These are phyloP conservation scores for Galendromus occidentalis DNA, from an alignment of 1,140 invertebrate species.

Conservation along the genomic window DNA sequence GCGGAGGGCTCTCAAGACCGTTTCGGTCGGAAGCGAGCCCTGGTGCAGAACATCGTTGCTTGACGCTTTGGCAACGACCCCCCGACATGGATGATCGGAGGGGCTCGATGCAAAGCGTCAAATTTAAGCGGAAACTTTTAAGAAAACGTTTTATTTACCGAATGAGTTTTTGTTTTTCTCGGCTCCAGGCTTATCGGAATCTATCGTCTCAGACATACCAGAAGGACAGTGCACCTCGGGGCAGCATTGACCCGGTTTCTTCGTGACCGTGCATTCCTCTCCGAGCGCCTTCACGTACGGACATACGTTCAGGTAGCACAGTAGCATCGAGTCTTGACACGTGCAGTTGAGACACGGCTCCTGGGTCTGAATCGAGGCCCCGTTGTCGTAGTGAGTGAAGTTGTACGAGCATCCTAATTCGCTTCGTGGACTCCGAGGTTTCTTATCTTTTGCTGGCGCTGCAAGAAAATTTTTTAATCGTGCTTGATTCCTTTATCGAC, in stretches of 20 bases:
- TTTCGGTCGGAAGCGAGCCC: too few species aligned
- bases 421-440: not conserved
- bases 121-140: conserved; percentile 8
- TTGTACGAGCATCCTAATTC: conserved; percentile 66
- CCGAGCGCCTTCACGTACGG: conserved; percentile 79
- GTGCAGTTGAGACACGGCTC: conserved; percentile 88
- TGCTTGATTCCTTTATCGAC: too few species aligned
- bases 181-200: not conserved
- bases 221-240: conserved; percentile 76
- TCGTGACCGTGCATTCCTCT: conserved; percentile 69
- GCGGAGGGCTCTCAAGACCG: too few species aligned
- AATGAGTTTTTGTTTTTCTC: conserved; percentile 9
- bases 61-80: too few species aligned
- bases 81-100: too few species aligned
- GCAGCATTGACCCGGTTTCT: conserved; percentile 72
- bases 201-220: conserved; percentile 35
- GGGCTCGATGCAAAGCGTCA: not conserved
- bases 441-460: not conserved
- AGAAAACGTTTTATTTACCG: conserved; percentile 8
- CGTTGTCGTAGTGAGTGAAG: conserved; percentile 74
- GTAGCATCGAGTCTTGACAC: conserved; percentile 77
- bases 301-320: conserved; percentile 75
- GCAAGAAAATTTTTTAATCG: not conserved
- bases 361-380: conserved; percentile 74
- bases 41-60: too few species aligned